A percentile compares a stretch with the other conserved stretches of the same genome.
These are phyloP conservation scores for Clamator glandarius DNA, from an alignment of 2,797 vertebrate genomes.

Conservation along the genomic window DNA sequence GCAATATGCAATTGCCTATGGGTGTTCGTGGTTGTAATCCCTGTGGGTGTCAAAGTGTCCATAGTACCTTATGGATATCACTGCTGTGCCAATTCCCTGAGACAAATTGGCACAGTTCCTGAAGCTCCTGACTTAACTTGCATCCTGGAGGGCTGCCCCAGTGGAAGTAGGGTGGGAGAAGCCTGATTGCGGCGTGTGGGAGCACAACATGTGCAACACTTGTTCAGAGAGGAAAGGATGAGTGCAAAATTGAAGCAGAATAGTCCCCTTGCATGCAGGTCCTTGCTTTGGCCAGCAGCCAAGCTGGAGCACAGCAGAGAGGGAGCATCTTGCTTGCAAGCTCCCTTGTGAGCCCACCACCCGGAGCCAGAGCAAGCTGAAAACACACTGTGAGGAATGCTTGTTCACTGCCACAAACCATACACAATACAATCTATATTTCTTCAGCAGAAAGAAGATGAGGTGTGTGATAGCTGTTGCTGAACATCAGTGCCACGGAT, in stretches of 20 bases:
- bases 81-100: not conserved
- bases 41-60: not conserved
- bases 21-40: not conserved
- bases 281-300: not conserved
- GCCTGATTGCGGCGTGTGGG: fast-evolving
- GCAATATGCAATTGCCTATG: not conserved
- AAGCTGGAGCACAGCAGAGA: not conserved
- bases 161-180: not conserved
- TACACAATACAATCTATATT: not conserved
- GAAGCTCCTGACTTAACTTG: not conserved
- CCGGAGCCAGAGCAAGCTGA: not conserved
- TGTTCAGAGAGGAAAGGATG: not conserved
- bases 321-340: not conserved
- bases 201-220: fast-evolving
- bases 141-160: not conserved
- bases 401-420: not conserved
- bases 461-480: not conserved
- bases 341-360: not conserved
- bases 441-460: not conserved
- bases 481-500: not conserved
- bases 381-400: fast-evolving
- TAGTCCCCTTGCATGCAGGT: not conserved
- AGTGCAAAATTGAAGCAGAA: not conserved
- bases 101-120: not conserved
- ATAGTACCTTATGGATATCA: not conserved